These are phyloP conservation scores for Saiga tatarica DNA, from an alignment of 2,113 vertebrate genomes.

Conservation along the genomic window DNA sequence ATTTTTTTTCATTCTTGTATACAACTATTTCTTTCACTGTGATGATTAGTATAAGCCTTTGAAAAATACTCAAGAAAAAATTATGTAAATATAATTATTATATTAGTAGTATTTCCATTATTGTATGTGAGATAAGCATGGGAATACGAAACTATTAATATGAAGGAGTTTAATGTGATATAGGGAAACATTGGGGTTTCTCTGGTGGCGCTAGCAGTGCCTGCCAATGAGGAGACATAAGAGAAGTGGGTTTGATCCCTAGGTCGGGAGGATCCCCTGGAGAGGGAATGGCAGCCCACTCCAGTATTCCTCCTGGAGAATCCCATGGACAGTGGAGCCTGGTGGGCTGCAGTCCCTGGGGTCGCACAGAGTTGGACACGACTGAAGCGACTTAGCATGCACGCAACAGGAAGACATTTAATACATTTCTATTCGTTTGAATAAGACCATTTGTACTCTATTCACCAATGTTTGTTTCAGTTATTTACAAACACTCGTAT, in stretches of 20 bases:
- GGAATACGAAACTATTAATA: not conserved
- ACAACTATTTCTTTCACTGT: not conserved
- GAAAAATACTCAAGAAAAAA: not conserved
- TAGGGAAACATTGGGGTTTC: not conserved
- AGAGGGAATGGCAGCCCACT: not conserved
- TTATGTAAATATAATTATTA: not conserved
- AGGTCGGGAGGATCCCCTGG: rapidly evolving
- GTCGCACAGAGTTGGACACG: not conserved
- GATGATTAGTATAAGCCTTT: not conserved
- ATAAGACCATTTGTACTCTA: not conserved
- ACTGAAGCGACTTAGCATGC: not conserved
- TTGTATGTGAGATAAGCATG: not conserved
- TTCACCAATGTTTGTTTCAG: not conserved
- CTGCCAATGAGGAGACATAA: not conserved
- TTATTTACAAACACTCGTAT: not conserved
- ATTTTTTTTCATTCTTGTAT: not conserved
- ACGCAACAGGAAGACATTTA: not conserved
- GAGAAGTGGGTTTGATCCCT: rapidly evolving
- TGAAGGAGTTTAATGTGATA: not conserved
- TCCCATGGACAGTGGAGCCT: not conserved
- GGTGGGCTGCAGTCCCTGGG: not conserved
- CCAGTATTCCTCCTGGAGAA: not conserved
- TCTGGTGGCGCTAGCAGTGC: not conserved
- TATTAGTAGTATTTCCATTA: not conserved
- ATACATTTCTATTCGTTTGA: not conserved